Conservation (phyloP, 2,797 vertebrate genomes). For the Zenarchopterus dispar region DNA sequence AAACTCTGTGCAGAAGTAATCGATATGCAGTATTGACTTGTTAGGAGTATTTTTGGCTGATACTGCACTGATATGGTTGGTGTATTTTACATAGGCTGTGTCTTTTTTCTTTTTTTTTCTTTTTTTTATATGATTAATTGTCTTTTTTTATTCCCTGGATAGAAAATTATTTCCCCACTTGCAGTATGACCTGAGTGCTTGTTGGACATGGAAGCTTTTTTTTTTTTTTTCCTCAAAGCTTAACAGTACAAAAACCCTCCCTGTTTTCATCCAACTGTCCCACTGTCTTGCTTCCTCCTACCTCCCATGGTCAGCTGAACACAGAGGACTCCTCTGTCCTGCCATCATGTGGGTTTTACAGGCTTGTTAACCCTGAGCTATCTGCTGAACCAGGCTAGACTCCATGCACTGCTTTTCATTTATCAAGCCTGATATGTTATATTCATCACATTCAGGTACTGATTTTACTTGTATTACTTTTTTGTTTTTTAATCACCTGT, state of each 20-base stretch:
- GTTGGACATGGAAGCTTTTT: conserved; percentile 7
- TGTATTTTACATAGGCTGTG: conserved; percentile 33
- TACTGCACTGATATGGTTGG: conserved; percentile 33
- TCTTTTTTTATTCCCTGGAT: too few species aligned
- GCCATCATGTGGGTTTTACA: conserved; percentile 60
- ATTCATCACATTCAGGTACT: not conserved
- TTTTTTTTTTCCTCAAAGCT: conserved; percentile 25
- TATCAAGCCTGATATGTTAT: conserved; percentile 2
- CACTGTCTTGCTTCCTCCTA: conserved; percentile 50
- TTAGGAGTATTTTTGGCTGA: conserved; percentile 66
- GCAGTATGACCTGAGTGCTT: conserved; percentile 8
- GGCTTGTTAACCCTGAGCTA: conserved; percentile 56
- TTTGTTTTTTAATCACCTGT: too few species aligned
- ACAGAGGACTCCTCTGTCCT: conserved; percentile 65
- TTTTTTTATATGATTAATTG: not conserved
- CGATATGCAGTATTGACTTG: conserved; percentile 66
- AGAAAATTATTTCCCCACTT: not conserved
- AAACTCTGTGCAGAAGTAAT: conserved; percentile 57
- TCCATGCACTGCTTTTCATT: conserved; percentile 29
- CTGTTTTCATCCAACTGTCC: conserved; percentile 53
- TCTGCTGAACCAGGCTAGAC: conserved; percentile 36
- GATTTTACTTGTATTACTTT: not conserved
- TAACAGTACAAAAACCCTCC: conserved; percentile 53
- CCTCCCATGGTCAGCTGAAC: conserved; percentile 53
- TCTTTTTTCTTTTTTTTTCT: conserved; percentile 21